A percentile compares a stretch with the other conserved stretches of the same genome.
Evolutionary conservation across 2,797 vertebrate species (phyloP).

Genomic region (Halcyon leucocephala): DNA sequence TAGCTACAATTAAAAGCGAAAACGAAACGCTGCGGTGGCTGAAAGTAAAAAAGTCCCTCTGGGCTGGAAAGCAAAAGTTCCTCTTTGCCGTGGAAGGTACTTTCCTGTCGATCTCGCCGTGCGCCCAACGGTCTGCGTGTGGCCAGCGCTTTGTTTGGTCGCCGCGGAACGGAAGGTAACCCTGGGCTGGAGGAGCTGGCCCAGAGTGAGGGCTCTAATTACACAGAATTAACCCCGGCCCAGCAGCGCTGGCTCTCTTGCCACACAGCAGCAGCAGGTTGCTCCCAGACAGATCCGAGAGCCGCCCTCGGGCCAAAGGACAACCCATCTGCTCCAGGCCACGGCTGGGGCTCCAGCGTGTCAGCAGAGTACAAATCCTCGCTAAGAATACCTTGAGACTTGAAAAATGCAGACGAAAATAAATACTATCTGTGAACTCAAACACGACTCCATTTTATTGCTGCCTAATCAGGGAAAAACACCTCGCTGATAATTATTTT

Average conservation of each 20-base stretch:
- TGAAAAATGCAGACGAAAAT: background rate
- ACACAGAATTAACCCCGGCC: background rate
- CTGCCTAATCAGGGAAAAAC: background rate
- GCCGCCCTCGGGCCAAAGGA: accelerated
- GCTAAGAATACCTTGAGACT: background rate
- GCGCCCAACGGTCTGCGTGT: accelerated
- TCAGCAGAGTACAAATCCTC: background rate
- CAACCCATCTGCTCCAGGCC: background rate
- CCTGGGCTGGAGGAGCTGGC: background rate
- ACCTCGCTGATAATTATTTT: background rate
- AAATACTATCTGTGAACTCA: background rate
- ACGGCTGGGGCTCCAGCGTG: background rate
- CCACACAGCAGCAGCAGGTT: background rate
- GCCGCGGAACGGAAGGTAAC: background rate
- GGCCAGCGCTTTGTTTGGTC: background rate
- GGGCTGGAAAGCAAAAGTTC: background rate
- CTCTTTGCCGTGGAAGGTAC: background rate
- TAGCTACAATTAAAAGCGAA: background rate
- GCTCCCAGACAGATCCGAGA: background rate
- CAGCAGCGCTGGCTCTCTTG: accelerated
- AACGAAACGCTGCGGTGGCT: background rate
- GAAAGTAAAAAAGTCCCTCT: background rate
- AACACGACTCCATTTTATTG: background rate
- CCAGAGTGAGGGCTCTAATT: background rate
- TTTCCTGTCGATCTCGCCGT: background rate